Base-by-base conservation (phyloP, 2,888 invertebrate species). In the Halictus ligatus region DNA sequence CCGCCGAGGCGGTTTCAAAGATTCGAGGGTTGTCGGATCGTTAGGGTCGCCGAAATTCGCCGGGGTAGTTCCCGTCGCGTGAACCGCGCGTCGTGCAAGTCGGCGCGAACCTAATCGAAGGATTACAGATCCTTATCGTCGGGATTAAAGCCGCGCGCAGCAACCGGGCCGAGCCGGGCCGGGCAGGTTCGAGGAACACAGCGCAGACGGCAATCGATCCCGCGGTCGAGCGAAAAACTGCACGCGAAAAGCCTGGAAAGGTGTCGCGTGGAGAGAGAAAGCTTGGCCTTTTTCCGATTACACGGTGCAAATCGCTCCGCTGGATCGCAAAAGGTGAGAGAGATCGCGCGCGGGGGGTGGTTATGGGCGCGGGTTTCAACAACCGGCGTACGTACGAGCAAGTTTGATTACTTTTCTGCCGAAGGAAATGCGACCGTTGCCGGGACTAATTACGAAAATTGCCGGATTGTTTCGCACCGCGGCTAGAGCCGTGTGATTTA, bases 61-160 rank as follows among this genome's bases (percentile, higher is more conserved):
- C 43, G 18, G 18, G 2, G 40, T 67, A 48, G 88, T 74, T 83
- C 72, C 48, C 35, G 64, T 83, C 87, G 75, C 89, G 77, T 83
- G 80, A 83, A 86, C 76, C 40, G 46, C n/a, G 69, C 50, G 29
- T 46, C 4, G 76, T 73, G 64, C 67, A 86, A 89, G 83, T 87
- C 76, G 82, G 35, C 71, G 86, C 71, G 72, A 72, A 81, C 79
- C 84, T 86, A 84, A 90, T 90, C 86, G 83, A 72, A 48, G 80
- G 80, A 88, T 90, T 85, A 83, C 78, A 80, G 90, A 89, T 90
- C 50, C 78, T 84, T 89, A 89, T 88, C 90, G 79, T 40, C 40
- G 80, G 77, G 86, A 86, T 90, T 88, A 80, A 82, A 85, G 84
- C 75, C 78, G 71, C 72, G 69, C 78, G 71, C 72, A 58, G 81